phyloP scores from a whole-genome alignment of 2,113 vertebrate species.

The Corythaixoides concolor region DNA sequence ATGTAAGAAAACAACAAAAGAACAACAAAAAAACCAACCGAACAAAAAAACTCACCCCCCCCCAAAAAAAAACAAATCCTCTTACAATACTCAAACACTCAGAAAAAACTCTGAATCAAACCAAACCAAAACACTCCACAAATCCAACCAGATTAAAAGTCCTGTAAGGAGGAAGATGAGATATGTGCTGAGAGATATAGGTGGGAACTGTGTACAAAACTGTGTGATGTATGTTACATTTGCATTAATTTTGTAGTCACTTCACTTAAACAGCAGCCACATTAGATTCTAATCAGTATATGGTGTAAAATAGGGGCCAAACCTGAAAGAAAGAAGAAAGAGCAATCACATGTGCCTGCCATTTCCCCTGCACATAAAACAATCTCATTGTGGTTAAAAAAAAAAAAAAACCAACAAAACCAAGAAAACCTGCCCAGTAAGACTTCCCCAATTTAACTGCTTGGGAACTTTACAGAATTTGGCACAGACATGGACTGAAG shows the following conservation, averaged over 20 bases:
- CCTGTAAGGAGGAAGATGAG: not conserved
- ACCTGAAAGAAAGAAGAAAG: not conserved
- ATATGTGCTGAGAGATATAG: not conserved
- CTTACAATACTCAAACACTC: too few relatives aligned
- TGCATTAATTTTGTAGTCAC: not conserved
- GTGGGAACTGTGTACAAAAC: not conserved
- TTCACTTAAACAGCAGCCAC: not conserved
- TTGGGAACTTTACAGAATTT: not conserved
- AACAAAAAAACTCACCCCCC: not conserved
- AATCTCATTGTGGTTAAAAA: not conserved
- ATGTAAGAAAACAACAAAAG: not conserved
- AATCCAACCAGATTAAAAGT: not conserved
- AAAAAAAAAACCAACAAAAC: not conserved
- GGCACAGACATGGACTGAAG: not conserved
- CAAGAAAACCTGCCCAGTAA: not conserved
- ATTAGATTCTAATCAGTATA: not conserved
- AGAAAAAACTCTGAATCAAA: not conserved
- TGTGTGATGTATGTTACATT: not conserved
- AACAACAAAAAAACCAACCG: not conserved
- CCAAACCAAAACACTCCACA: not conserved
- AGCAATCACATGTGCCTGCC: not conserved
- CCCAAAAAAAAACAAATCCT: not conserved
- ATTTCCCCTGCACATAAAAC: not conserved
- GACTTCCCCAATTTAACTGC: not conserved
- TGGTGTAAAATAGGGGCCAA: not conserved